phyloP scores from a whole-genome alignment of 2,888 invertebrate genomes.

The Cinara cedri region DNA sequence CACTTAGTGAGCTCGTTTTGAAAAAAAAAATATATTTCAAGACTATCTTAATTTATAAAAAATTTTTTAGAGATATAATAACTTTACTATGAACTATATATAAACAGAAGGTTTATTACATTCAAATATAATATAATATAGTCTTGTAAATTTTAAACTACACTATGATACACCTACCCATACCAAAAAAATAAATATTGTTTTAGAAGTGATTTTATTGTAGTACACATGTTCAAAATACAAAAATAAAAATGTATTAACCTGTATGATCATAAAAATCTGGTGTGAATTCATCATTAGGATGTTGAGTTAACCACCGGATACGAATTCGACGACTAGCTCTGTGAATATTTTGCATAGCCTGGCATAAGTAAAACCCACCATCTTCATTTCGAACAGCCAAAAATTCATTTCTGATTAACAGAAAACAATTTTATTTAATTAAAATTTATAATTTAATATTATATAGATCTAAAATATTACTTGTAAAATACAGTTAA shows the following conservation, averaged over 20 bases:
- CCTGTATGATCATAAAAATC: slow-evolving; percentile 90
- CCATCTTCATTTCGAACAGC: slow-evolving; percentile 91
- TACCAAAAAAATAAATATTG: too few relatives aligned
- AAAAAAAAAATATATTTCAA: too few relatives aligned
- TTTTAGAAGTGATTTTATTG: too few relatives aligned
- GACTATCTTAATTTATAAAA: too few relatives aligned
- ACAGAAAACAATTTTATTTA: slow-evolving; percentile 13
- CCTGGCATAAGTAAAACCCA: slow-evolving; percentile 85
- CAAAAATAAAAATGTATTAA: slow-evolving; percentile 62
- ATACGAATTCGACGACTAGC: slow-evolving; percentile 84
- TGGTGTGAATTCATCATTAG: slow-evolving; percentile 78
- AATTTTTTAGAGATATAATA: too few relatives aligned
- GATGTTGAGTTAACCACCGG: slow-evolving; percentile 82
- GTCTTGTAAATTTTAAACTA: background rate
- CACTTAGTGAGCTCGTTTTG: too few relatives aligned
- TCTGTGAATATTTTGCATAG: slow-evolving; percentile 88
- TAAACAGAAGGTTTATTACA: too few relatives aligned
- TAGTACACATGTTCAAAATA: background rate
- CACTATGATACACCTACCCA: too few relatives aligned
- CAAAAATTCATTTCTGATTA: slow-evolving; percentile 79
- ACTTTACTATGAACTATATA: too few relatives aligned
- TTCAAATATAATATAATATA: too few relatives aligned
- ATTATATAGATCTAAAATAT: slow-evolving; percentile 61
- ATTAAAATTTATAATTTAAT: background rate
- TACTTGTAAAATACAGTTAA: slow-evolving; percentile 87